Evolutionary conservation across 2,113 vertebrate genomes (phyloP).

Genomic region (Capreolus pygargus): DNA sequence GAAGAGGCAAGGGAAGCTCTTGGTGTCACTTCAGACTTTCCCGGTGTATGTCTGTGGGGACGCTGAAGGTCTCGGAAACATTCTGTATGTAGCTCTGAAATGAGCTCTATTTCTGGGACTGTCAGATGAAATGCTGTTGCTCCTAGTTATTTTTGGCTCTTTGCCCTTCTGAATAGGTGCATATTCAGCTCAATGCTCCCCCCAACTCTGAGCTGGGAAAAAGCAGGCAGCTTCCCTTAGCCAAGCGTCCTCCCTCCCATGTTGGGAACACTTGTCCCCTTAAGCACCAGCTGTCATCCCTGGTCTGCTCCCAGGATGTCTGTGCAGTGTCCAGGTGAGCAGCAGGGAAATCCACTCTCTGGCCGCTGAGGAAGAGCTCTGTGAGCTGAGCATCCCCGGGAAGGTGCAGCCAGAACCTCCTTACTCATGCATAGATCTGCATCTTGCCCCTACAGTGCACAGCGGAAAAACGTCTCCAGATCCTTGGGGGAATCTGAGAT

Average conservation of each 20-base stretch:
- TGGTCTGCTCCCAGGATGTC: not conserved
- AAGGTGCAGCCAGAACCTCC: not conserved
- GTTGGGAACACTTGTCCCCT: not conserved
- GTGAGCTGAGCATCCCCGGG: not conserved
- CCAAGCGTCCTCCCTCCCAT: not conserved
- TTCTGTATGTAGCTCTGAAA: slow-evolving; percentile 27
- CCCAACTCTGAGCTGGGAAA: slow-evolving; percentile 4
- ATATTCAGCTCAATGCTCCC: slow-evolving; percentile 53
- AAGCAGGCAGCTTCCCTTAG: slow-evolving; percentile 5
- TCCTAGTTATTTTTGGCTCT: slow-evolving; percentile 72
- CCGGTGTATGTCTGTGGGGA: not conserved
- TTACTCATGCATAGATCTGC: not conserved
- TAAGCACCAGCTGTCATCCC: not conserved
- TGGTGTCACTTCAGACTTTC: not conserved
- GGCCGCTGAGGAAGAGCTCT: not conserved
- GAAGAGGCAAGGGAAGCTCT: not conserved
- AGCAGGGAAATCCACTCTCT: not conserved
- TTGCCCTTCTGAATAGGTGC: slow-evolving; percentile 72
- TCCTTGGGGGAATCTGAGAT: not conserved
- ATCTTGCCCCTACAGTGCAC: not conserved
- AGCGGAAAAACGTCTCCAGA: not conserved
- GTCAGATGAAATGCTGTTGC: slow-evolving; percentile 69
- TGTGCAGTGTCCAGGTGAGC: not conserved
- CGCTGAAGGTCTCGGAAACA: slow-evolving; percentile 6
- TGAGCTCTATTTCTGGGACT: slow-evolving; percentile 71